Evolutionary conservation across 1,140 invertebrate genomes (phyloP), one percentile per base, ranked within the genome.

Genomic region (Ips typographus): DNA sequence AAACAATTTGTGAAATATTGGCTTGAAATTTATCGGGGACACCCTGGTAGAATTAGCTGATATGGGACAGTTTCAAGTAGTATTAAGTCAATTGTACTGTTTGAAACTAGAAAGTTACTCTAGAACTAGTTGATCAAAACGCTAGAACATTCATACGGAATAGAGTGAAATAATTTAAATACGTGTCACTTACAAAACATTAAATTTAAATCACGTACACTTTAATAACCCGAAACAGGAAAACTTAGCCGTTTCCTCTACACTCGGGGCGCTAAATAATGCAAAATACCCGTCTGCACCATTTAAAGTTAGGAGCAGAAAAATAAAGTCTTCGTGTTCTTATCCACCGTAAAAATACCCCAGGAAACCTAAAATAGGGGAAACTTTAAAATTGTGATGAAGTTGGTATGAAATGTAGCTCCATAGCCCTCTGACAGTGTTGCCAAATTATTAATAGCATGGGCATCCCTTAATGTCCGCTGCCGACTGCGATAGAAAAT

Each of bases 381-480:
- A 51, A 36, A 65, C 55, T 5, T 65, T 56, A 42, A 65, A 65
- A 65, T 65, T 65, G 40, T 65, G 63, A 65, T 42, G 47, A 52
- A 63, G 61, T 36, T 63, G 39, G 22, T 52, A 40, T 53, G 51
- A 65, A 65, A 65, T 44, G 63, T n/a, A 56, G 52, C 61, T 8
- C 4, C 41, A 44, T 40, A 52, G 41, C 44, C n/a, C 52, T 47
- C 36, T 51, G 61, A 63, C 61, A 63, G 61, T 36, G 57, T 67
- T 67, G 55, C 36, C 65, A 60, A 58, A 59, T 67, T 67, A 67
- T 67, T 67, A 47, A 59, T 49, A 47, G 52, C 61, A 22, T 0
- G 22, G 22, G 22, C 22, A 22, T 22, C 22, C 22, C 61, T 63
- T 52, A 63, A 52, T 65, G 51, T 49, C 63, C 40, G 51, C 3